Conservation (phyloP, 2,113 vertebrate species). For the Cepphus grylle region DNA sequence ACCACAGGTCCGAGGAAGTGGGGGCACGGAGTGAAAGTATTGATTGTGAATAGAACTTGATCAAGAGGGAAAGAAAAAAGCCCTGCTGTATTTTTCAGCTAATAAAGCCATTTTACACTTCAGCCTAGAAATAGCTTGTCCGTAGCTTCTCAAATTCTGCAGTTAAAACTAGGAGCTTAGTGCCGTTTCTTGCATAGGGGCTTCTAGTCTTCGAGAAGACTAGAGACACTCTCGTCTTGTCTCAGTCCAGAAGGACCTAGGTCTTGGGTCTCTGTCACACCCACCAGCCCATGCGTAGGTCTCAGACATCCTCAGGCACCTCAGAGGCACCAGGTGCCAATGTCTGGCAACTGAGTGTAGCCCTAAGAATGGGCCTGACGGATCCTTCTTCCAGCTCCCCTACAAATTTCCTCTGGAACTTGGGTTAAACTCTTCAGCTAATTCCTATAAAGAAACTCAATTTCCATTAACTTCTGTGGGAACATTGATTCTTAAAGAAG, state of each 20-base stretch:
- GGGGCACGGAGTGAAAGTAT: rapidly evolving
- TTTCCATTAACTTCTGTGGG: background rate
- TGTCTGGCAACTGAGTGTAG: background rate
- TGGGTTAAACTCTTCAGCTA: background rate
- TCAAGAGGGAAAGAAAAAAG: background rate
- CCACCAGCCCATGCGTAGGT: background rate
- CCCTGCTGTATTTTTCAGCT: background rate
- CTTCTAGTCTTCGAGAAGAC: background rate
- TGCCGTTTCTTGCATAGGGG: background rate
- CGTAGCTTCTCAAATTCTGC: background rate
- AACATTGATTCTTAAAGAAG: background rate
- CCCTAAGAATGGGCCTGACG: background rate
- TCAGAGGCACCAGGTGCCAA: background rate
- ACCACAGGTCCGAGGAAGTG: background rate
- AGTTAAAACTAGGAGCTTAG: background rate
- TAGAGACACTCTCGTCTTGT: background rate
- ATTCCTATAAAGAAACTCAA: background rate
- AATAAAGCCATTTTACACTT: background rate
- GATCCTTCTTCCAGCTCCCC: background rate
- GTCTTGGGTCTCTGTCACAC: background rate
- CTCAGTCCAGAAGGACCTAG: background rate
- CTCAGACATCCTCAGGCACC: background rate
- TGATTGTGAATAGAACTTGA: background rate
- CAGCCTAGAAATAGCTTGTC: background rate
- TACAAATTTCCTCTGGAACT: background rate